phyloP scores from a whole-genome alignment of 2,888 invertebrate genomes.

The Amblyjoppa fuscipennis region DNA sequence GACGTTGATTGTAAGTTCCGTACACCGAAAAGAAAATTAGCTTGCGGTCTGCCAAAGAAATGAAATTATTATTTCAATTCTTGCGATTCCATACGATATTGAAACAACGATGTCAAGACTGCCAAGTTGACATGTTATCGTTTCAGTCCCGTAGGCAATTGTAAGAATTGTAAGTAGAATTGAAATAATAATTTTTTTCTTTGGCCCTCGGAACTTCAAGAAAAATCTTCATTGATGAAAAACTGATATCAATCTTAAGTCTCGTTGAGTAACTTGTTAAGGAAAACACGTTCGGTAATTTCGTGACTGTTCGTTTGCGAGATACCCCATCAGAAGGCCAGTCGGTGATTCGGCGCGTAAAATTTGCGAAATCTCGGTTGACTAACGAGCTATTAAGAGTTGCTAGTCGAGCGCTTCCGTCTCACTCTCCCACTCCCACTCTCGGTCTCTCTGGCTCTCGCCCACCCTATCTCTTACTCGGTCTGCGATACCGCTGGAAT shows the following conservation, averaged over 20 bases:
- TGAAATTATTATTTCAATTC: no score
- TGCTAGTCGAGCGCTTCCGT: conserved; percentile 10
- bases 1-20: conserved; percentile 16
- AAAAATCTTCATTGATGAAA: neutral
- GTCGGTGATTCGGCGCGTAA: conserved; percentile 18
- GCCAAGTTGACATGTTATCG: no score
- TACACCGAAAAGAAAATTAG: no score
- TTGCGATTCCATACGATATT: no score
- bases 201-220: neutral
- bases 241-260: neutral
- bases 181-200: no score
- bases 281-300: conserved; percentile 35
- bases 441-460: neutral
- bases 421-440: neutral
- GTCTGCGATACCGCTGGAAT: conserved; percentile 43
- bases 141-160: no score
- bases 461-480: neutral
- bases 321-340: conserved; percentile 10
- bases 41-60: no score
- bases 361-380: conserved; percentile 67
- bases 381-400: conserved; percentile 73
- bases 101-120: no score
- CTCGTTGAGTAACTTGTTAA: conserved; percentile 12
- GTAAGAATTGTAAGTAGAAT: no score
- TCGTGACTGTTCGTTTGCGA: conserved; percentile 9